Evolutionary conservation across 2,888 invertebrate species (phyloP).

Genomic region (Spisula solida): DNA sequence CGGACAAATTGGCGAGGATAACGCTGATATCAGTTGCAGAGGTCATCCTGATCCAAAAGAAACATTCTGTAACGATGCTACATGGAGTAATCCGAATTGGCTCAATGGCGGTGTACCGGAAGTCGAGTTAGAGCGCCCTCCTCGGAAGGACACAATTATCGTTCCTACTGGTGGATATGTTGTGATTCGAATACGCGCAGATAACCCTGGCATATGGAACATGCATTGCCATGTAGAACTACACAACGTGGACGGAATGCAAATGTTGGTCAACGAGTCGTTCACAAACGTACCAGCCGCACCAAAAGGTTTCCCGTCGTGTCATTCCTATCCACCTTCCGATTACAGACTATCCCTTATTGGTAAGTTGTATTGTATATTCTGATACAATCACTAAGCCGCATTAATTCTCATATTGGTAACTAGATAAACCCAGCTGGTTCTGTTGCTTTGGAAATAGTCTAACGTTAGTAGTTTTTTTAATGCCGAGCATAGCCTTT

Average conservation of each 20-base stretch:
- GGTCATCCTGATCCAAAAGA: conserved; percentile 62
- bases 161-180: conserved; percentile 85
- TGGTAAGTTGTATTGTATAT: background rate
- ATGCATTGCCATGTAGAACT: conserved; percentile 85
- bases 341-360: background rate
- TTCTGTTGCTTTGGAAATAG: no score
- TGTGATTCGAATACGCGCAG: conserved; percentile 81
- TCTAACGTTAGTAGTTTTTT: no score
- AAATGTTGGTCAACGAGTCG: conserved; percentile 82
- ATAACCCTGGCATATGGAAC: conserved; percentile 85
- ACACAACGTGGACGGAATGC: conserved; percentile 84
- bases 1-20: conserved; percentile 71
- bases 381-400: no score
- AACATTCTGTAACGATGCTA: conserved; percentile 80
- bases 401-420: no score
- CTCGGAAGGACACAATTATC: conserved; percentile 84
- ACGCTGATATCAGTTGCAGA: conserved; percentile 71
- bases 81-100: conserved; percentile 81
- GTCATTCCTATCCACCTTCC: conserved; percentile 72
- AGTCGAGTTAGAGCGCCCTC: conserved; percentile 77
- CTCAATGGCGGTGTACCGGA: conserved; percentile 77
- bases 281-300: conserved; percentile 69
- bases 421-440: no score
- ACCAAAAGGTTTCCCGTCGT: conserved; percentile 79
- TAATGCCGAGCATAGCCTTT: no score